Evolutionary conservation across 1,140 invertebrate species (phyloP), one percentile per base, ranked within the genome.

Genomic region (Melitaea cinxia): DNA sequence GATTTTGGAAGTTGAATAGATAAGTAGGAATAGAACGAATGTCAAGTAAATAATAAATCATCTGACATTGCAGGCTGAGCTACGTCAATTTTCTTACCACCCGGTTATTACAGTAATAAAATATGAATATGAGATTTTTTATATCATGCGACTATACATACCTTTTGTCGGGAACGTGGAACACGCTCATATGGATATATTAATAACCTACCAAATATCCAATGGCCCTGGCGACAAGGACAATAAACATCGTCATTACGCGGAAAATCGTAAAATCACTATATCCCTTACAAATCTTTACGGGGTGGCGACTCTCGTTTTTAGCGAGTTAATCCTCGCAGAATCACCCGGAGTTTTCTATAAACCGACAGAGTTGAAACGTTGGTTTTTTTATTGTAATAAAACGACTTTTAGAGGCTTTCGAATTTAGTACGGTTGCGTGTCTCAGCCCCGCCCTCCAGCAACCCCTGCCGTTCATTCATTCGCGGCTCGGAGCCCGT

Each of bases 391-490:
- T 67, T 24, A 19, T 21, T 26, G 17, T 1, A 24, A 26, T 54
- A 59, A 54, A 15, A 45, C 50, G 15, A 0, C 19, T 49, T 6
- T n/a, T 30, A 9, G 17, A 39, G 24, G 47, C 62, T 66, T 17
- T 37, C 1, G 23, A 9, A 58, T 49, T 60, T 10, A 45, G 70
- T 24, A 53, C 67, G 67, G 55, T 73, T 68, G 47, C 65, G 26
- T 45, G 30, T 56, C 42, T 47, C 65, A 70, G 79, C 79, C 74
- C 79, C 81, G 81, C 81, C 81, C 73, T 76, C 72, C 35, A 68
- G 47, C 81, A 65, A 77, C 81, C 81, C 79, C 72, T 72, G 74
- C 63, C 49, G 59, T 80, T 77, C 82, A 84, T 84, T 84, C 82
- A 84, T 76, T 80, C 73, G 73, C 56, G 61, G 64, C 60, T 62